Conservation (phyloP, 92 coral and sea anemone species). For the Zoanthus solanderi region DNA sequence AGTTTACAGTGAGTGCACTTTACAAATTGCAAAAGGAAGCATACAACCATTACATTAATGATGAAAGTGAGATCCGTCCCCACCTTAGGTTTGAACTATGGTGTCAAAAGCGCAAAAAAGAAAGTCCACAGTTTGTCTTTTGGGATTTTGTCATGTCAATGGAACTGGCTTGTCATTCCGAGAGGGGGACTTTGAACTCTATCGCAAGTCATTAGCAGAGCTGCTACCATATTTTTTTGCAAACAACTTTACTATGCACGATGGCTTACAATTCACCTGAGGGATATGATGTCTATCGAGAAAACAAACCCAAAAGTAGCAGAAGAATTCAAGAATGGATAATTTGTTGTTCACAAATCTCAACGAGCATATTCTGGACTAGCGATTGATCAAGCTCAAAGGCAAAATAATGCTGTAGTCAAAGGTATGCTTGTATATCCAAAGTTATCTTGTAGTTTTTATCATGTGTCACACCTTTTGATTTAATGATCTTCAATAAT, state of each 20-base stretch:
- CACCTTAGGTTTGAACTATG: background rate
- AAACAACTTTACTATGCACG: conserved; percentile 53
- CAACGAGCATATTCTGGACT: conserved; percentile 51
- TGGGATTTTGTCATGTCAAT: conserved; percentile 63
- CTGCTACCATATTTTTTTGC: conserved; percentile 68
- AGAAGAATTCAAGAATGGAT: conserved; percentile 52
- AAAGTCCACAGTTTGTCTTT: conserved; percentile 52
- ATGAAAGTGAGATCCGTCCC: background rate
- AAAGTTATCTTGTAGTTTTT: too few relatives aligned
- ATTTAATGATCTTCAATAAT: background rate
- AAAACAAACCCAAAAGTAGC: conserved; percentile 53
- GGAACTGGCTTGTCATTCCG: conserved; percentile 67
- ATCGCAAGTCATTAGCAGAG: conserved; percentile 63
- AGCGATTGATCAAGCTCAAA: conserved; percentile 61
- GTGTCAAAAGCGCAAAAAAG: background rate
- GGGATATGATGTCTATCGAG: conserved; percentile 58
- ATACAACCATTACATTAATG: conserved; percentile 1
- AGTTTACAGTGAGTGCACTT: background rate
- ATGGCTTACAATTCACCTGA: conserved; percentile 56
- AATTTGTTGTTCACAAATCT: conserved; percentile 59
- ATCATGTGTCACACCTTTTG: too few relatives aligned
- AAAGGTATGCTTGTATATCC: too few relatives aligned
- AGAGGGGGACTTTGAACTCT: conserved; percentile 62
- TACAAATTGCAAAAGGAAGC: conserved; percentile 38
- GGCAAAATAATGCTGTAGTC: background rate